Evolutionary conservation across 53 echinoderm and acorn worm species (phyloP).

Genomic region (Paelopatides confundens): DNA sequence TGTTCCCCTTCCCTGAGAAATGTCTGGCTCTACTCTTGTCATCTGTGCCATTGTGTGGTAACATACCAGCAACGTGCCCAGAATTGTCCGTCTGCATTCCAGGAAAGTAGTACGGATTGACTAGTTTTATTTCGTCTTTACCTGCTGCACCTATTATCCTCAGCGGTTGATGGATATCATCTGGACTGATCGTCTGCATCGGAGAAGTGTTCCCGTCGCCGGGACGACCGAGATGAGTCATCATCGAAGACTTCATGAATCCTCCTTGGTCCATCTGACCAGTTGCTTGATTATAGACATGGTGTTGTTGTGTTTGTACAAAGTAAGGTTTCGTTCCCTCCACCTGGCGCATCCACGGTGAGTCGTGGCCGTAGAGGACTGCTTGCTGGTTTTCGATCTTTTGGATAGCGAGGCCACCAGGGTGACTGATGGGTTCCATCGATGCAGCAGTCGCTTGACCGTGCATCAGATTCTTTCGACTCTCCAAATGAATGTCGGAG

Average conservation of each 20-base stretch:
- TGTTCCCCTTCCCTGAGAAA: neutral
- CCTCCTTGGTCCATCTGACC: neutral
- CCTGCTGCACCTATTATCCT: slow-evolving; percentile 7
- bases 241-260: slow-evolving; percentile 24
- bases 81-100: slow-evolving; percentile 12
- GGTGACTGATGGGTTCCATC: slow-evolving; percentile 7
- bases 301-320: neutral
- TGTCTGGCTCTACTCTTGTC: slow-evolving; percentile 17
- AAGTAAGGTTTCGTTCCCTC: neutral
- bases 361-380: neutral
- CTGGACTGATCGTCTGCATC: slow-evolving; percentile 14
- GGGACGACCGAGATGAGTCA: neutral
- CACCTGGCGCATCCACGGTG: neutral
- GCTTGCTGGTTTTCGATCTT: slow-evolving; percentile 37
- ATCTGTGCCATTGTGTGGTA: slow-evolving; percentile 1
- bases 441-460: slow-evolving; percentile 21
- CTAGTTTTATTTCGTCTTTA: slow-evolving; percentile 5
- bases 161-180: slow-evolving; percentile 11
- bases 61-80: slow-evolving; percentile 10
- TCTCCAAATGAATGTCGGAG: neutral
- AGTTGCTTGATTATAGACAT: neutral
- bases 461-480: slow-evolving; percentile 3
- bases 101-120: slow-evolving; percentile 9
- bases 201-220: slow-evolving; percentile 18
- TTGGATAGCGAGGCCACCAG: slow-evolving; percentile 25